These are phyloP conservation scores for Epinephelus cyanopodus DNA, from an alignment of 2,113 vertebrate genomes.

Conservation along the genomic window DNA sequence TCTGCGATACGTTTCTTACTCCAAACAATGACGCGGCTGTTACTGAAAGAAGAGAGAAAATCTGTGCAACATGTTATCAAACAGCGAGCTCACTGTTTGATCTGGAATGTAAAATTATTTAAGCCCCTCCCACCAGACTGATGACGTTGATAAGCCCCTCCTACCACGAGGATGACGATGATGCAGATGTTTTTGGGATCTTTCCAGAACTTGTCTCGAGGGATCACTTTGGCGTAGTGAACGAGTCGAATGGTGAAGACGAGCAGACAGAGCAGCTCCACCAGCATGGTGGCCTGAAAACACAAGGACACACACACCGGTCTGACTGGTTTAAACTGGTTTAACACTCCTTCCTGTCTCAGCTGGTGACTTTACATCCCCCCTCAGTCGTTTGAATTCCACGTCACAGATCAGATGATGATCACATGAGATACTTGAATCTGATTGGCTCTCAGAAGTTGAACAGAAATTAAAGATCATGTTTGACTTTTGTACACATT, in stretches of 20 bases:
- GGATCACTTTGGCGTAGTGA: conserved; percentile 91
- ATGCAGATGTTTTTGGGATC: conserved; percentile 96
- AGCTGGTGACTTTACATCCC: too few relatives aligned
- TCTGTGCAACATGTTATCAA: too few relatives aligned
- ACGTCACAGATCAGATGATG: neutral
- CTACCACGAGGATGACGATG: conserved; percentile 84
- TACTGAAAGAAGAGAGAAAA: too few relatives aligned
- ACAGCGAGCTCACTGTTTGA: too few relatives aligned
- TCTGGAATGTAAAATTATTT: too few relatives aligned
- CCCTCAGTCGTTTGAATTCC: too few relatives aligned
- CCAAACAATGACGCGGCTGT: too few relatives aligned
- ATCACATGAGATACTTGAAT: neutral
- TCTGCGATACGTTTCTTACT: too few relatives aligned
- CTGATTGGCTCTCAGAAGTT: neutral
- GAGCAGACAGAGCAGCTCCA: conserved; percentile 89
- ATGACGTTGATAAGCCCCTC: neutral
- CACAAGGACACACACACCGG: neutral
- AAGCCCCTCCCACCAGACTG: neutral
- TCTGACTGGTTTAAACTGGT: too few relatives aligned
- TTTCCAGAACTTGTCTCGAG: conserved; percentile 91
- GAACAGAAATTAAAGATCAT: neutral
- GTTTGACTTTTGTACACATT: neutral
- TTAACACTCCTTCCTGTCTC: too few relatives aligned
- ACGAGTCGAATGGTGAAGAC: conserved; percentile 87
- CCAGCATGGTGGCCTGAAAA: conserved; percentile 86